phyloP scores from a whole-genome alignment of 2,113 vertebrate species.

The Rhineura floridana region DNA sequence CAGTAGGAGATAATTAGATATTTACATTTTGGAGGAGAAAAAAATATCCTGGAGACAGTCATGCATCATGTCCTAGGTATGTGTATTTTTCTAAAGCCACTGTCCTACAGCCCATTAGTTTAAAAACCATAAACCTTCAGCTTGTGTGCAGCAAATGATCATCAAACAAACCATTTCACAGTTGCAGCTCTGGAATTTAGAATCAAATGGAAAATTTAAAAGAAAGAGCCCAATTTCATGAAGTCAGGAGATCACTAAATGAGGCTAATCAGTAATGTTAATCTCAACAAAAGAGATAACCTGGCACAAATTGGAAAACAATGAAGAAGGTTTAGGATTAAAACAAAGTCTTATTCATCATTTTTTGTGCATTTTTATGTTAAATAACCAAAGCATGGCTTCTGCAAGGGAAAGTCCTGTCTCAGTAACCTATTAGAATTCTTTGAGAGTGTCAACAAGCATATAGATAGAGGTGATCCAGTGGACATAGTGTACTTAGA shows the following conservation, averaged over 20 bases:
- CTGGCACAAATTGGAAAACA: slow-evolving; percentile 47
- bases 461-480: too few relatives aligned
- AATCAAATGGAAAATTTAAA: slow-evolving; percentile 46
- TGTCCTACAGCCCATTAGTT: slow-evolving; percentile 52
- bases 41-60: background rate
- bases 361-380: slow-evolving; percentile 35
- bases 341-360: background rate
- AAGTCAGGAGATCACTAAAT: slow-evolving; percentile 47
- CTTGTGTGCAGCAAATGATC: slow-evolving; percentile 52
- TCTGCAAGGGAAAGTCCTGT: too few relatives aligned
- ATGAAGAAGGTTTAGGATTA: slow-evolving; percentile 45
- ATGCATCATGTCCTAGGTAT: background rate
- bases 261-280: slow-evolving; percentile 62
- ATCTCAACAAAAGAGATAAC: slow-evolving; percentile 49
- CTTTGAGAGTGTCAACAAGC: too few relatives aligned
- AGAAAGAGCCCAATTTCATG: slow-evolving; percentile 40
- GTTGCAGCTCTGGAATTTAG: slow-evolving; percentile 62
- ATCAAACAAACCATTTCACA: slow-evolving; percentile 46
- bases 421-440: too few relatives aligned
- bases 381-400: background rate
- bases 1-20: background rate
- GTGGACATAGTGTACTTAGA: too few relatives aligned
- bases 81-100: slow-evolving; percentile 43
- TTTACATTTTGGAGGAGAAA: slow-evolving; percentile 7
- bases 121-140: slow-evolving; percentile 51